A percentile compares a stretch with the other conserved stretches of the same genome.
These are phyloP conservation scores for Actinopyga echinites DNA, from an alignment of 53 echinoderm and acorn worm species.

Conservation along the genomic window DNA sequence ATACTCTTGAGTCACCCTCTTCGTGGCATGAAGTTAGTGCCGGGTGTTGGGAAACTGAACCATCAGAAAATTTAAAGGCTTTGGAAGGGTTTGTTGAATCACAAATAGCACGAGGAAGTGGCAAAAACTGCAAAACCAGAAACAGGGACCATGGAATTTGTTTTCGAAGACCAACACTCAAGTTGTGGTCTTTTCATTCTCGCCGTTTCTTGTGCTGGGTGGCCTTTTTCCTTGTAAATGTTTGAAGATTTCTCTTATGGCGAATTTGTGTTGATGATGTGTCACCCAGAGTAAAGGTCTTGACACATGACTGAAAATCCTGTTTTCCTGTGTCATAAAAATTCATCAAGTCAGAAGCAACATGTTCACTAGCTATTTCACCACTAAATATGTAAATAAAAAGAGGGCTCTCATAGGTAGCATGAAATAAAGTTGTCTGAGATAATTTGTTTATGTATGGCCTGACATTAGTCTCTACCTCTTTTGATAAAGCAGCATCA, in stretches of 20 bases:
- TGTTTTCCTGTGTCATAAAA: not conserved
- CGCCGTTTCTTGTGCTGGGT: not conserved
- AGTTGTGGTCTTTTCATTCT: not conserved
- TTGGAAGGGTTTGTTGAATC: too few species aligned
- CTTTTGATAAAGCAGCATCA: not conserved
- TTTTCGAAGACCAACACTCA: not conserved
- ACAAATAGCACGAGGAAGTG: constrained; percentile 1
- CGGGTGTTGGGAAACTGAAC: not conserved
- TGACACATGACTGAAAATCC: not conserved
- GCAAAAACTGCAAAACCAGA: constrained; percentile 2
- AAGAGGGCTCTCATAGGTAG: not conserved
- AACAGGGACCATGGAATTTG: constrained; percentile 11
- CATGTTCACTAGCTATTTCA: constrained; percentile 9
- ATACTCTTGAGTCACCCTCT: constrained; percentile 23
- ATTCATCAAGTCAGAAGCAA: not conserved
- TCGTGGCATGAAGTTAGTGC: not conserved
- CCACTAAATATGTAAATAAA: not conserved
- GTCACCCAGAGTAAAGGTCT: not conserved
- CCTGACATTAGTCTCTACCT: constrained; percentile 4
- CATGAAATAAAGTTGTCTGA: not conserved
- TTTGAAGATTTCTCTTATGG: not conserved
- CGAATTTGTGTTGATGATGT: not conserved
- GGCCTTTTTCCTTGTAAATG: not conserved
- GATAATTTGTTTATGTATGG: not conserved
- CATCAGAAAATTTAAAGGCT: not conserved